Evolutionary conservation across 2,888 invertebrate genomes (phyloP).

Genomic region (Charanyca ferruginea): DNA sequence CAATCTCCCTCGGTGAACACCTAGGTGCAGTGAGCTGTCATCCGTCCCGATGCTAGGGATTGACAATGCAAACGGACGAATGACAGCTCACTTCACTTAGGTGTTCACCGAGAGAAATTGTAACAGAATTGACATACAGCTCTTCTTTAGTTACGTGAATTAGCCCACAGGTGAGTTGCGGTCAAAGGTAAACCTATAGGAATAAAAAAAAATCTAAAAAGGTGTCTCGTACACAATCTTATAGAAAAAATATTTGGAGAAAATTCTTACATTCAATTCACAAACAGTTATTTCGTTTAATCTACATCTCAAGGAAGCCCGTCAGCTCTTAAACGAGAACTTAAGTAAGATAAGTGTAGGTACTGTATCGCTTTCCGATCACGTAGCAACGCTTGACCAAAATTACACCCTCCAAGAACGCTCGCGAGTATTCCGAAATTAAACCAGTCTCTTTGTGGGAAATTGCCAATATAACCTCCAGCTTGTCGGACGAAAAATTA

Average conservation of each 20-base stretch:
- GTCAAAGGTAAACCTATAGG: too few species aligned
- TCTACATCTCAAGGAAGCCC: constrained; percentile 40
- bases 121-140: too few species aligned
- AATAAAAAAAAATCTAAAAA: not conserved
- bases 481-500: not conserved
- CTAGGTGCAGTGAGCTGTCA: too few species aligned
- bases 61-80: too few species aligned
- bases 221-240: not conserved
- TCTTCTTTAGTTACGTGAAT: too few species aligned
- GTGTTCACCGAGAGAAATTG: too few species aligned
- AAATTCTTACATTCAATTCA: constrained; percentile 33
- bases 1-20: too few species aligned
- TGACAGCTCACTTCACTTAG: too few species aligned
- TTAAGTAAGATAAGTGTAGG: constrained; percentile 56
- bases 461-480: constrained; percentile 12
- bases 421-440: constrained; percentile 34
- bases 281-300: constrained; percentile 29
- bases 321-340: constrained; percentile 39
- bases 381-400: constrained; percentile 76
- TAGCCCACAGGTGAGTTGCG: too few species aligned
- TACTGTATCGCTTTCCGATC: constrained; percentile 73
- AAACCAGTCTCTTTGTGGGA: constrained; percentile 33
- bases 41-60: too few species aligned
- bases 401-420: constrained; percentile 66
- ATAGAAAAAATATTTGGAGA: not conserved